Conservation (phyloP, 2,113 vertebrate genomes). For the Fukomys damarensis region DNA sequence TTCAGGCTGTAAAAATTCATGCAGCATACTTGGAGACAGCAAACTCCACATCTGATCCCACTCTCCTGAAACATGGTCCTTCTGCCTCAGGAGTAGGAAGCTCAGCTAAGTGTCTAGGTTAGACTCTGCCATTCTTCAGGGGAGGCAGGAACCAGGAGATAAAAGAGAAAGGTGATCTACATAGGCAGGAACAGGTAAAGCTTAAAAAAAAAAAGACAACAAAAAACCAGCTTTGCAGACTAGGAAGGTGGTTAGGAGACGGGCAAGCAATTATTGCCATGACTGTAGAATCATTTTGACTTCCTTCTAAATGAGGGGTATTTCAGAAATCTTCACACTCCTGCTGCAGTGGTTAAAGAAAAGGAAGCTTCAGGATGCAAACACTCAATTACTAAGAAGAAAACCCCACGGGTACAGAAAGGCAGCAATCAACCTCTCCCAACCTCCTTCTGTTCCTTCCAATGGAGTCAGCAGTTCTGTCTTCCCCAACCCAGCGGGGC, state of each 20-base stretch:
- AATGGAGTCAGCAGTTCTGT: neutral
- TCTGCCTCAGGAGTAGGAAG: rapidly evolving
- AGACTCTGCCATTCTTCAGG: neutral
- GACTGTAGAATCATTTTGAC: slow-evolving; percentile 44
- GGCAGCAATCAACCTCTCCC: slow-evolving; percentile 23
- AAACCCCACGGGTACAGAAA: neutral
- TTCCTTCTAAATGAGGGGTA: neutral
- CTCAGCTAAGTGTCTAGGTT: neutral
- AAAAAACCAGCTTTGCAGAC: neutral
- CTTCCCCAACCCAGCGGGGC: slow-evolving; percentile 45
- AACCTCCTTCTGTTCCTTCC: slow-evolving; percentile 44
- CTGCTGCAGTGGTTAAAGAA: neutral
- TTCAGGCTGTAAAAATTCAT: neutral
- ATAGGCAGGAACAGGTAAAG: neutral
- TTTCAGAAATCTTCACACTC: slow-evolving; percentile 50
- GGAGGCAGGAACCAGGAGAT: neutral
- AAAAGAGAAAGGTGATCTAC: neutral
- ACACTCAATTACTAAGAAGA: slow-evolving; percentile 31
- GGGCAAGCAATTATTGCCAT: slow-evolving; percentile 23
- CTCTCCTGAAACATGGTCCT: neutral
- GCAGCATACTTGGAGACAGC: neutral
- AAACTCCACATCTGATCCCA: neutral
- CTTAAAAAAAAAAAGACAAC: neutral
- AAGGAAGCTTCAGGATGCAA: slow-evolving; percentile 17
- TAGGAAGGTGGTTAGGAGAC: neutral